Conservation (phyloP, 2,113 vertebrate species). For the Corvus moneduloides region DNA sequence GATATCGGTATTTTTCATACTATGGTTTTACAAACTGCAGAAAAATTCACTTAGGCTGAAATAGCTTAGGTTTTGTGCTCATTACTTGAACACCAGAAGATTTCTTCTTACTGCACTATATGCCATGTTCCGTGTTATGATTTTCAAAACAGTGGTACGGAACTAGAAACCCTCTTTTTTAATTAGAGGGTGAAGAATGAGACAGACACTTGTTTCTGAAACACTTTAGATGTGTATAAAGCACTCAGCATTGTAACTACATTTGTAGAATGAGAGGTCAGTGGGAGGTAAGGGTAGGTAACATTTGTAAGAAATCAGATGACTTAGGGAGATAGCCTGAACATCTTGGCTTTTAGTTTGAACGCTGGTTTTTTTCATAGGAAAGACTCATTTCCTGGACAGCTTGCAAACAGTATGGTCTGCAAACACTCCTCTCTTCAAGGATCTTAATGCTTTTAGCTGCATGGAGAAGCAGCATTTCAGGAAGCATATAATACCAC, state of each 20-base stretch:
- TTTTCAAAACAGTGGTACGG: background rate
- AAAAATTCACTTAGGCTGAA: background rate
- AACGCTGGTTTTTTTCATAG: background rate
- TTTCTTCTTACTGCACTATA: background rate
- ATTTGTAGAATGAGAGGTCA: background rate
- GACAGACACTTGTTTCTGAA: background rate
- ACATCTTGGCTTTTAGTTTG: background rate
- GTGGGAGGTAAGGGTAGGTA: background rate
- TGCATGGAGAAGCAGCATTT: background rate
- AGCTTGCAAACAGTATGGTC: slow-evolving; percentile 29
- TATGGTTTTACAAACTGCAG: background rate
- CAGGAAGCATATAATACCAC: background rate
- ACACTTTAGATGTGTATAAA: background rate
- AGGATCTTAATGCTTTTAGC: background rate
- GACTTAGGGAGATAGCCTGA: background rate
- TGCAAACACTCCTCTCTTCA: background rate
- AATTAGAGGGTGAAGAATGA: background rate
- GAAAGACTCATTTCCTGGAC: slow-evolving; percentile 45
- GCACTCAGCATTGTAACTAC: background rate
- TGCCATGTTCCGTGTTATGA: rapidly evolving
- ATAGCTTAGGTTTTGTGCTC: background rate
- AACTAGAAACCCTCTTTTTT: background rate
- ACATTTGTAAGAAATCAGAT: background rate
- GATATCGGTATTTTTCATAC: background rate
- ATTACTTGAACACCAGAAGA: background rate